Percentiles rank a stretch among this genome's conserved stretches.
Conservation (phyloP, 23 tunicate genomes). For the Diplosoma virens region DNA sequence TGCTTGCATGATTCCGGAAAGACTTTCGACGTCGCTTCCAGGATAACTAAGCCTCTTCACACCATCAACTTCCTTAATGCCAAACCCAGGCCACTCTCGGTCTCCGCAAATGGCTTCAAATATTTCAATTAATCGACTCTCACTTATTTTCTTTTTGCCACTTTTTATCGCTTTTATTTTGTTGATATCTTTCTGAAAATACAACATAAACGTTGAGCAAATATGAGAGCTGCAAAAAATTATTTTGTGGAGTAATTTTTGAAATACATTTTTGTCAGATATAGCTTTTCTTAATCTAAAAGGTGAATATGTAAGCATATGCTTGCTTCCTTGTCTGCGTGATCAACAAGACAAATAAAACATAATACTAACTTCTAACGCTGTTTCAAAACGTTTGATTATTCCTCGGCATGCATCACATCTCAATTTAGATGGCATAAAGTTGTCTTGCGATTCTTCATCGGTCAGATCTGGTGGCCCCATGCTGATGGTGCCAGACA, state of each 20-base stretch:
- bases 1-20: constrained; percentile 78
- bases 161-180: constrained; percentile 37
- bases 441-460: constrained; percentile 71
- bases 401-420: constrained; percentile 80
- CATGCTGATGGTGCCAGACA: constrained; percentile 66
- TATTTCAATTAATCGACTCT: constrained; percentile 54
- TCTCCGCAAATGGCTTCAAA: constrained; percentile 75
- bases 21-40: constrained; percentile 46
- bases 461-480: constrained; percentile 83
- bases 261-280: too few species aligned
- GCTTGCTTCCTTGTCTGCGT: too few species aligned
- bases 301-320: too few species aligned
- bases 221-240: too few species aligned
- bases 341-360: too few species aligned
- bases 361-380: constrained; percentile 24
- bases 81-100: constrained; percentile 59
- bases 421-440: constrained; percentile 56
- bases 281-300: too few species aligned
- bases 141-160: constrained; percentile 66
- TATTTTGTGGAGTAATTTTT: too few species aligned
- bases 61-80: constrained; percentile 81
- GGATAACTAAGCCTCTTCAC: constrained; percentile 63
- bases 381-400: constrained; percentile 34
- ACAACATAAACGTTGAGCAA: neutral
- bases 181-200: constrained; percentile 57